These are phyloP conservation scores for Onychomys arenicola DNA, from an alignment of 2,797 vertebrate species.

Conservation along the genomic window DNA sequence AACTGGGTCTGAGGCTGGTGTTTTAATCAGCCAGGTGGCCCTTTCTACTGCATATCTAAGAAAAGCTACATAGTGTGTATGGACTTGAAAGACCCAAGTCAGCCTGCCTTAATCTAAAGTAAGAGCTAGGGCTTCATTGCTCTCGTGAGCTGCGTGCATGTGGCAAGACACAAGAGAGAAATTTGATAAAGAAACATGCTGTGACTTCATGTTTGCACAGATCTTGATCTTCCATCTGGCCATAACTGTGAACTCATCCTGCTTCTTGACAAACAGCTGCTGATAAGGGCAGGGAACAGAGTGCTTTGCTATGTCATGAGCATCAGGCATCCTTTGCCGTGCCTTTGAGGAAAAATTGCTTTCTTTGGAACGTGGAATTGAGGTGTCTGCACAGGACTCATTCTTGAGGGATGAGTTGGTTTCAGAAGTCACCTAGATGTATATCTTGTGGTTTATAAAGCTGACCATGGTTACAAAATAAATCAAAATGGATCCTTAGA, in stretches of 20 bases:
- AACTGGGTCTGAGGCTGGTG: neutral
- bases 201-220: neutral
- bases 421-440: slow-evolving; percentile 37
- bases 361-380: slow-evolving; percentile 56
- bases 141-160: neutral
- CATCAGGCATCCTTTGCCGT: slow-evolving; percentile 18
- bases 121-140: neutral
- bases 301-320: neutral
- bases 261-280: slow-evolving; percentile 7
- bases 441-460: neutral
- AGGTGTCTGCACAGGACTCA: slow-evolving; percentile 1
- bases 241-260: neutral
- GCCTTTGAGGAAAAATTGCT: slow-evolving; percentile 29
- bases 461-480: slow-evolving; percentile 45
- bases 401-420: neutral
- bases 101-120: neutral
- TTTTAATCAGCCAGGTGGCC: neutral
- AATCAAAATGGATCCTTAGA: slow-evolving; percentile 9
- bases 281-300: slow-evolving; percentile 27
- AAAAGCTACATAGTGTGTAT: neutral
- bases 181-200: neutral
- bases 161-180: neutral
- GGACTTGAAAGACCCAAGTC: neutral
- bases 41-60: neutral
- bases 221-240: slow-evolving; percentile 1